These are phyloP conservation scores for Euleptes europaea DNA, from an alignment of 2,113 vertebrate genomes.

Conservation along the genomic window DNA sequence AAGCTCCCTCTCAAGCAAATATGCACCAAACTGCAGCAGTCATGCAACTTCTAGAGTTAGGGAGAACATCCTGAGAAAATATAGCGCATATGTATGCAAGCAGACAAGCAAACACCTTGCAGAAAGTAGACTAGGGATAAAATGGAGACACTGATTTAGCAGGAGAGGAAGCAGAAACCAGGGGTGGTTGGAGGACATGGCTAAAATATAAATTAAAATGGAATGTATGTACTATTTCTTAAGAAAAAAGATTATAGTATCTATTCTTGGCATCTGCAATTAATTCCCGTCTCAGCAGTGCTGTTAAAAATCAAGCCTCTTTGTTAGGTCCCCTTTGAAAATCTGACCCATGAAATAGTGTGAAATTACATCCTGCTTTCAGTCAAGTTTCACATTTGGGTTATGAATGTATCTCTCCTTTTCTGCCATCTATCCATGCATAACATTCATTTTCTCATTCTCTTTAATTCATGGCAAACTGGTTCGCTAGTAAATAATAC, in stretches of 20 bases:
- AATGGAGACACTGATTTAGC: not conserved
- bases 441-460: conserved; percentile 38
- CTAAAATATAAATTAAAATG: not conserved
- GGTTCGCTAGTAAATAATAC: conserved; percentile 29
- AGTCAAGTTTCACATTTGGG: conserved; percentile 28
- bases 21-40: not conserved
- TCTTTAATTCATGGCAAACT: conserved; percentile 41
- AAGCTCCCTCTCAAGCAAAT: too few relatives aligned
- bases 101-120: not conserved
- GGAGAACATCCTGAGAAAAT: not conserved
- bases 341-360: conserved; percentile 34
- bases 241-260: not conserved
- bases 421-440: conserved; percentile 27
- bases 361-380: conserved; percentile 40
- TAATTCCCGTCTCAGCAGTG: not conserved
- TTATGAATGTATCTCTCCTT: conserved; percentile 42
- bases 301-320: not conserved
- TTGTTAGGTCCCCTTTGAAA: not conserved
- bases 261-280: not conserved
- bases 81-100: not conserved
- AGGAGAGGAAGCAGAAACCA: not conserved
- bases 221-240: not conserved
- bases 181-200: not conserved
- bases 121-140: not conserved
- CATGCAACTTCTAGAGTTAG: not conserved